Conservation (phyloP, 1,140 invertebrate species). For the Bombus sibiricus region DNA sequence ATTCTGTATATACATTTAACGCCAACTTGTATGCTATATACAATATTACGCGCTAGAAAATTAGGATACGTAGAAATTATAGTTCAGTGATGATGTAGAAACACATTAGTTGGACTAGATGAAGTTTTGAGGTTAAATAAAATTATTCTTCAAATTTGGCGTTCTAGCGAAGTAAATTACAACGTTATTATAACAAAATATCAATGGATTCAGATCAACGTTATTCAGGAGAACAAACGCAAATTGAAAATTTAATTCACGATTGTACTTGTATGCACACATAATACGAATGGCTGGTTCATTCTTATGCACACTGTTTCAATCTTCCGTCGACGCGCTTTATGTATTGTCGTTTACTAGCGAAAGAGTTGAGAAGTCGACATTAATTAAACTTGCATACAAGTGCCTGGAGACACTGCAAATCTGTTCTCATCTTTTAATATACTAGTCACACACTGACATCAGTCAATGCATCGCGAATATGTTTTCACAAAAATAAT, state of each 20-base stretch:
- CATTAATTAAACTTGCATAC: background rate
- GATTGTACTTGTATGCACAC: background rate
- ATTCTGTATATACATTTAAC: background rate
- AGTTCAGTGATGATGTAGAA: background rate
- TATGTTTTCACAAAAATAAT: background rate
- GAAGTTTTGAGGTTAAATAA: background rate
- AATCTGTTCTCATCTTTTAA: slow-evolving; percentile 25
- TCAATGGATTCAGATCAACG: background rate
- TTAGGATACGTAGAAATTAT: background rate
- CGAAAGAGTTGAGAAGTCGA: slow-evolving; percentile 16
- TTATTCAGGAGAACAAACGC: slow-evolving; percentile 8
- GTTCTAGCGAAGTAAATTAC: background rate
- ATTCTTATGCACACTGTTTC: background rate
- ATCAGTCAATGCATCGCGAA: background rate
- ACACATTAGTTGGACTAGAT: background rate
- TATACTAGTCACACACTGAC: slow-evolving; percentile 44
- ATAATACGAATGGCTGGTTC: slow-evolving; percentile 34
- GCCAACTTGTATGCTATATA: background rate
- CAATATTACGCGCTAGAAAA: background rate
- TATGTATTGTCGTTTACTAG: background rate
- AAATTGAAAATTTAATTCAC: slow-evolving; percentile 16
- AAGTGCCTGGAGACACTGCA: slow-evolving; percentile 1
- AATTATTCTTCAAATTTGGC: slow-evolving; percentile 3
- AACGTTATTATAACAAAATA: background rate
- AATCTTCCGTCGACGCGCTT: background rate